Evolutionary conservation across 2,888 invertebrate genomes (phyloP).

Genomic region (Aphidoletes aphidimyza): DNA sequence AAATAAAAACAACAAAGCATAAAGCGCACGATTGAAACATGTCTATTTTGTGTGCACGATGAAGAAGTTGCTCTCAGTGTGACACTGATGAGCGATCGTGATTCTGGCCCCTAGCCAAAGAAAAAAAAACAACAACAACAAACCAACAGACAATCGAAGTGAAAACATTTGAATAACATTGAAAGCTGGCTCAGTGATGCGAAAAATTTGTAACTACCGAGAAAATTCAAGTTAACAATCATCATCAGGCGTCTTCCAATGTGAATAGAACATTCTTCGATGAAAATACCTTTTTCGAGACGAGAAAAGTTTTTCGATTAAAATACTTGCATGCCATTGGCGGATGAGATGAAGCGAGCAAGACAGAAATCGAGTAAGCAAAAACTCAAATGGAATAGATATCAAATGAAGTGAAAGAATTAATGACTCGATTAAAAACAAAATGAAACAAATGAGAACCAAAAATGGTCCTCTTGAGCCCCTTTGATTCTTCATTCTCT

Average conservation of each 20-base stretch:
- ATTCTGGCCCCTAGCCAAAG: too few species aligned
- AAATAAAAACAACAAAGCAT: conserved; percentile 1
- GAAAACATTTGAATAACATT: conserved; percentile 47
- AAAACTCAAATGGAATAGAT: conserved; percentile 38
- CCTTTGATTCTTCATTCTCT: neutral
- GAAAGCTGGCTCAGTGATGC: conserved; percentile 33
- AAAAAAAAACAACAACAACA: too few species aligned
- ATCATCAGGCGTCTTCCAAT: neutral
- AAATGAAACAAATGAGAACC: conserved; percentile 49
- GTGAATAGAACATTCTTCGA: neutral
- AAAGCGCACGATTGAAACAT: conserved; percentile 41
- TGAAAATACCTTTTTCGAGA: neutral
- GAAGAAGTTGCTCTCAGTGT: too few species aligned
- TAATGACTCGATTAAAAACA: conserved; percentile 51
- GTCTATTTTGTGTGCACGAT: neutral
- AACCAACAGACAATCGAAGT: conserved; percentile 33
- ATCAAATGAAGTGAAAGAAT: conserved; percentile 54
- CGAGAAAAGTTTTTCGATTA: conserved; percentile 45
- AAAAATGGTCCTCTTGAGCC: neutral
- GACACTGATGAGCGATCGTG: too few species aligned
- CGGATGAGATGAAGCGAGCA: neutral
- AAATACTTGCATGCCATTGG: conserved; percentile 4
- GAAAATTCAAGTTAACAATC: conserved; percentile 45
- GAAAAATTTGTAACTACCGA: conserved; percentile 23
- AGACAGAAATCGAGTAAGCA: neutral